Base-by-base conservation (phyloP, 1,140 invertebrate species). In the Papilio polytes region DNA sequence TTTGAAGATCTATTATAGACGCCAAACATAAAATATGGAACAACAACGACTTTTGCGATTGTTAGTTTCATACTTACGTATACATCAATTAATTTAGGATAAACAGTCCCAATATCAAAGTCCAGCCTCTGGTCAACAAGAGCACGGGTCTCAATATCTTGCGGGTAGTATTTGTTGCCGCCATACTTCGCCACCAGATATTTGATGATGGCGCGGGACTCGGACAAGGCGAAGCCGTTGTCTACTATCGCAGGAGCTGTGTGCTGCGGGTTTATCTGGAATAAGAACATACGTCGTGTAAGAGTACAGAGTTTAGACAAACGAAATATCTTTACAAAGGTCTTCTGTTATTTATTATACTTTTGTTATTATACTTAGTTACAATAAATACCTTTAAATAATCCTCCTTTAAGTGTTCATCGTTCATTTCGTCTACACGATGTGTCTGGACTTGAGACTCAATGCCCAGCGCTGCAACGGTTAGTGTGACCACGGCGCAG, bases 21-120 rank as follows among this genome's bases (percentile, higher is more conserved):
- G 46, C 46, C 46, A 1, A 13, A 48, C 46, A 48, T 13, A 0
- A 48, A 41, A 4, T 41, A 8, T 41, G 6, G 6, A 0, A 1
- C 36, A 41, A 41, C 36, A 41, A 41, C 36, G 36, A 41, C 36
- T 41, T 41, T 41, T 41, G 36, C 6, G 1, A 36, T 36, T 36
- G 36, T 41, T 41, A 8, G 7, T 41, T 41, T 41, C 36, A 41
- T 70, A 95, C 96, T 95, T 90, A 97, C 96, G 79, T 95, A 96
- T 85, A 96, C 96, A 48, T 96, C 95, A 22, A 85, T 88, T 63
- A 97, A 96, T 74, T 96, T 91, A 76, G 96, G 94, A 90, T 97
- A 97, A 15, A 98, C 92, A 2, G 95, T 96, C 41, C 96, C 97
- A 83, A 96, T 90, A 86, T 98, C 97, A 89, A 98, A 98, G 86